Evolutionary conservation across 2,113 vertebrate species (phyloP).

Genomic region (Rhadina sibilatrix): DNA sequence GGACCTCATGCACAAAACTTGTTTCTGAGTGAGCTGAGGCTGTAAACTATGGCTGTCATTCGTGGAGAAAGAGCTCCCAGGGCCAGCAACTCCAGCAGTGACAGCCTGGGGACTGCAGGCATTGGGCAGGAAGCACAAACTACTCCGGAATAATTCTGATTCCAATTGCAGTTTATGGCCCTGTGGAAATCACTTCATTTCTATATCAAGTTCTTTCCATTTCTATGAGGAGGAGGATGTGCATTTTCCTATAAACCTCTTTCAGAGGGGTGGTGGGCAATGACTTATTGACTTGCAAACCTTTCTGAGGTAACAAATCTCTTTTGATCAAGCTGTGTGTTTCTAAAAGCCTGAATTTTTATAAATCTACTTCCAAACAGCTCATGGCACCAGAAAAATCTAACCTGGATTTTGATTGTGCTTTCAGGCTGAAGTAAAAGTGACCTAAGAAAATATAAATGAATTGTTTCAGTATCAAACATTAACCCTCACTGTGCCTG

Average conservation of each 20-base stretch:
- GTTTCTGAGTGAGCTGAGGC: not conserved
- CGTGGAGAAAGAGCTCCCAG: not conserved
- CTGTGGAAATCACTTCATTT: slow-evolving; percentile 30
- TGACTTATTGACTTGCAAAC: not conserved
- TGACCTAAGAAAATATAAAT: not conserved
- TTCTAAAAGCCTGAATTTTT: not conserved
- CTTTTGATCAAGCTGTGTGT: not conserved
- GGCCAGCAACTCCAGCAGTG: not conserved
- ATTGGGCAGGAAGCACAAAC: not conserved
- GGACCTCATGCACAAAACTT: not conserved
- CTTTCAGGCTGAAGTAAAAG: not conserved
- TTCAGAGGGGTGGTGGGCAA: not conserved
- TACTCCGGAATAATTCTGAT: not conserved
- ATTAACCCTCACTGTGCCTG: not conserved
- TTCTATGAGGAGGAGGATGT: not conserved
- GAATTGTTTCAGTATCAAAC: not conserved
- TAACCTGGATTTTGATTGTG: not conserved
- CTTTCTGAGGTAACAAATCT: not conserved
- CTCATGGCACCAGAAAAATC: not conserved
- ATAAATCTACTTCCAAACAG: not conserved
- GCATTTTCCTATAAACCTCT: not conserved
- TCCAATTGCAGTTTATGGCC: not conserved
- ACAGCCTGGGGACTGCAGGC: not conserved
- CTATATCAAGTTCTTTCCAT: not conserved
- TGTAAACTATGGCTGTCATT: not conserved